phyloP scores from a whole-genome alignment of 2,113 vertebrate species.

The Coreoperca whiteheadi region DNA sequence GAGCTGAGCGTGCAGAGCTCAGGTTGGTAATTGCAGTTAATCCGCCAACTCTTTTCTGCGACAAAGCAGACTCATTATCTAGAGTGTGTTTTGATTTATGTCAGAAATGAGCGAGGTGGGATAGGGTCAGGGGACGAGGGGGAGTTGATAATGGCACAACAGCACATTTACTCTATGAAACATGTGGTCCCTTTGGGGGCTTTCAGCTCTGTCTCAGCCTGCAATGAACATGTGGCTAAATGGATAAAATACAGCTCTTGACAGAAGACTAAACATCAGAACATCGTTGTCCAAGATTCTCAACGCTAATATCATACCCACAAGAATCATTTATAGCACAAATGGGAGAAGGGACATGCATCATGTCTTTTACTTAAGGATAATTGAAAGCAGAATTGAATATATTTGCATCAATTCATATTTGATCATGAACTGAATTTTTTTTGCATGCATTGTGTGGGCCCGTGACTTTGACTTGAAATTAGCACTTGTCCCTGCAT shows the following conservation, averaged over 20 bases:
- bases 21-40: conserved; percentile 44
- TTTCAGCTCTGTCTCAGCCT: conserved; percentile 45
- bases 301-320: neutral
- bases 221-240: conserved; percentile 35
- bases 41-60: conserved; percentile 32
- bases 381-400: conserved; percentile 15
- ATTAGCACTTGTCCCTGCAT: conserved; percentile 32
- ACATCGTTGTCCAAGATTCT: conserved; percentile 13
- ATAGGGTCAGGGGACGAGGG: conserved; percentile 13
- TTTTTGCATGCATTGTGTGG: neutral
- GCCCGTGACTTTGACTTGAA: conserved; percentile 11
- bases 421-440: conserved; percentile 22
- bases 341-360: neutral
- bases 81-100: conserved; percentile 56
- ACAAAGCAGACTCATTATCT: conserved; percentile 46
- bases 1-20: conserved; percentile 35
- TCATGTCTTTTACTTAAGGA: neutral
- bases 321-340: neutral
- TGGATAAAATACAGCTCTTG: conserved; percentile 39
- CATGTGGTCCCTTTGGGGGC: conserved; percentile 35
- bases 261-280: conserved; percentile 18
- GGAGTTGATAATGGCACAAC: conserved; percentile 42
- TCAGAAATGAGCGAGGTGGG: conserved; percentile 28
- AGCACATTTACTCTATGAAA: conserved; percentile 48
- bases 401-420: conserved; percentile 1